Evolutionary conservation across 2,113 vertebrate species (phyloP).

Genomic region (Paedocypris sp.): DNA sequence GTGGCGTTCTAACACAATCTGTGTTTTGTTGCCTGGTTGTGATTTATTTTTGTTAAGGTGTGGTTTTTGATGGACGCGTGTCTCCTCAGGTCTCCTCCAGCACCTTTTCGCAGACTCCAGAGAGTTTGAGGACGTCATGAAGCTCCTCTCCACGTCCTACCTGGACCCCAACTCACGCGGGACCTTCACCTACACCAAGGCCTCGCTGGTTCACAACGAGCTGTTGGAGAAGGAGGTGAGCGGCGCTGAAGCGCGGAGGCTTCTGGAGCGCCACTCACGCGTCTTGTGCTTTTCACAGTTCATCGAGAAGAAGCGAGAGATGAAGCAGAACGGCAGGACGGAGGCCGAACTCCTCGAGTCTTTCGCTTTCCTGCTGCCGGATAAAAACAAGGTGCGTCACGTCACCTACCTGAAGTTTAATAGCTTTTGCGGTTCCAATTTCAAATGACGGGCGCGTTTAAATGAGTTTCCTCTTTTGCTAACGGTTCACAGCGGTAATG

Average conservation of each 20-base stretch:
- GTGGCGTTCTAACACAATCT: too few relatives aligned
- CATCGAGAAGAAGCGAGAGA: constrained; percentile 82
- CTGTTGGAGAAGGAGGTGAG: constrained; percentile 89
- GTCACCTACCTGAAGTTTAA: too few relatives aligned
- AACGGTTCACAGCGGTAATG: too few relatives aligned
- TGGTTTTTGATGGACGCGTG: constrained; percentile 6
- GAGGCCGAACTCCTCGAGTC: constrained; percentile 84
- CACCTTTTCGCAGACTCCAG: constrained; percentile 70
- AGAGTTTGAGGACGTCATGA: constrained; percentile 87
- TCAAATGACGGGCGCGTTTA: too few relatives aligned
- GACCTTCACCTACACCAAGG: constrained; percentile 77
- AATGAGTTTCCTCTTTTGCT: too few relatives aligned
- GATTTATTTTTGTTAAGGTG: not conserved
- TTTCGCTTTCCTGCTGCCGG: constrained; percentile 82
- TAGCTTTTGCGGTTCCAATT: too few relatives aligned
- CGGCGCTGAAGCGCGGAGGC: too few relatives aligned
- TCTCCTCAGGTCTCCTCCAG: constrained; percentile 75
- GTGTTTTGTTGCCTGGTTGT: not conserved
- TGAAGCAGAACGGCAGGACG: constrained; percentile 76
- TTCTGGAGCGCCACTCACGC: too few relatives aligned
- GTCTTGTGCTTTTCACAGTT: constrained; percentile 59
- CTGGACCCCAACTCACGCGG: constrained; percentile 71
- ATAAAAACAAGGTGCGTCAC: constrained; percentile 76
- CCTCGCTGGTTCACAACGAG: constrained; percentile 85
- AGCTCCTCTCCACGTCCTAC: constrained; percentile 79